Percentiles rank a stretch among this genome's conserved stretches.
phyloP scores from a whole-genome alignment of 1,140 invertebrate genomes.

The Drosophila sulfurigaster region DNA sequence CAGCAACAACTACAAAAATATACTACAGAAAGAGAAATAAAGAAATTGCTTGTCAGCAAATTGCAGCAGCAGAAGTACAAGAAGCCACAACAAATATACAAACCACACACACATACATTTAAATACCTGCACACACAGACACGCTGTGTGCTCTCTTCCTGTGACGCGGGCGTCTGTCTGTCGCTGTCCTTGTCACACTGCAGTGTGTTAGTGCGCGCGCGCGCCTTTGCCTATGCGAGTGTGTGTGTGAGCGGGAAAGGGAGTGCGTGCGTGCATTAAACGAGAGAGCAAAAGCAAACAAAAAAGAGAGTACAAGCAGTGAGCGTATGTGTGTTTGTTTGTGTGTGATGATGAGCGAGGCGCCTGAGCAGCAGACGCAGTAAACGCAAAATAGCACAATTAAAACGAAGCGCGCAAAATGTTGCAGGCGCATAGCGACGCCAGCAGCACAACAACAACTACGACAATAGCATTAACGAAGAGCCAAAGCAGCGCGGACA shows the following conservation, averaged over 20 bases:
- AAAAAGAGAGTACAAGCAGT: not conserved
- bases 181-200: constrained; percentile 30
- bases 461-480: constrained; percentile 49
- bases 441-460: constrained; percentile 64
- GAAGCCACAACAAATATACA: constrained; percentile 61
- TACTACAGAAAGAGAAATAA: constrained; percentile 40
- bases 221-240: constrained; percentile 23
- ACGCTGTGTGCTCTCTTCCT: constrained; percentile 14
- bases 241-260: constrained; percentile 12
- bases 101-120: constrained; percentile 17
- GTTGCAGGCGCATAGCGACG: constrained; percentile 70
- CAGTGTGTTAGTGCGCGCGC: constrained; percentile 7
- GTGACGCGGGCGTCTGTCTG: constrained; percentile 1
- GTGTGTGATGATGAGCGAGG: constrained; percentile 48
- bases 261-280: constrained; percentile 18
- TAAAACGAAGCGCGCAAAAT: constrained; percentile 61
- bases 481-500: constrained; percentile 43
- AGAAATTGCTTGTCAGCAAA: constrained; percentile 64
- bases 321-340: constrained; percentile 4
- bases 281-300: not conserved
- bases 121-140: constrained; percentile 32
- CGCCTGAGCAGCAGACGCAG: constrained; percentile 36
- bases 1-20: constrained; percentile 20
- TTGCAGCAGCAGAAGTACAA: constrained; percentile 47
- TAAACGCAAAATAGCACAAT: constrained; percentile 25